Evolutionary conservation across 2,888 invertebrate genomes (phyloP).

Genomic region (Idaea biselata): DNA sequence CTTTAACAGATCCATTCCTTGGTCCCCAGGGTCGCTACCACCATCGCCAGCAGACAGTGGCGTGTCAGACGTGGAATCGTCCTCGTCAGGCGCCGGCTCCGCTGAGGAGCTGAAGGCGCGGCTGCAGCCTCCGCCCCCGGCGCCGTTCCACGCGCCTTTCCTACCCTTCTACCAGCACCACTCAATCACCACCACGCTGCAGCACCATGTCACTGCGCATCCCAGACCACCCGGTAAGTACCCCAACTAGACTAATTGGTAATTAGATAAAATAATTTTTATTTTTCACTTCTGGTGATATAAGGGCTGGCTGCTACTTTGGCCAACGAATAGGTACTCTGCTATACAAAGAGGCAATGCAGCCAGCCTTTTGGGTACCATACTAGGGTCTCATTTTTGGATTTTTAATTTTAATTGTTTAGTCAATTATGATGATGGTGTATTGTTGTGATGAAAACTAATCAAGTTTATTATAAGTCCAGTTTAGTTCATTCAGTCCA

Average conservation of each 20-base stretch:
- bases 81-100: constrained; percentile 89
- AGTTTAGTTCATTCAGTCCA: too few species aligned
- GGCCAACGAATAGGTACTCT: too few species aligned
- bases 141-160: constrained; percentile 79
- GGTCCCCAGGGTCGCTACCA: constrained; percentile 91
- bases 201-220: constrained; percentile 75
- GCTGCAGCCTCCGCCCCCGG: constrained; percentile 85
- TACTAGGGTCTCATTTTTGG: too few species aligned
- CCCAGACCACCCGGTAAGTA: constrained; percentile 69
- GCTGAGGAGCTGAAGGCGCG: constrained; percentile 93
- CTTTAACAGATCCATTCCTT: constrained; percentile 6
- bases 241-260: constrained; percentile 10
- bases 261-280: too few species aligned
- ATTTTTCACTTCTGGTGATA: too few species aligned
- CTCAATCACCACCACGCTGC: constrained; percentile 74
- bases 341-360: too few species aligned
- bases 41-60: constrained; percentile 99
- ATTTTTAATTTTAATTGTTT: too few species aligned
- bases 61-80: constrained; percentile 97
- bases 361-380: too few species aligned
- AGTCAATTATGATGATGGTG: too few species aligned
- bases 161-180: constrained; percentile 86
- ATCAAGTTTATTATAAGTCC: too few species aligned
- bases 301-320: too few species aligned
- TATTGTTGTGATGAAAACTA: too few species aligned